phyloP scores from a whole-genome alignment of 2,888 invertebrate species.

The Leptura quadrifasciata region DNA sequence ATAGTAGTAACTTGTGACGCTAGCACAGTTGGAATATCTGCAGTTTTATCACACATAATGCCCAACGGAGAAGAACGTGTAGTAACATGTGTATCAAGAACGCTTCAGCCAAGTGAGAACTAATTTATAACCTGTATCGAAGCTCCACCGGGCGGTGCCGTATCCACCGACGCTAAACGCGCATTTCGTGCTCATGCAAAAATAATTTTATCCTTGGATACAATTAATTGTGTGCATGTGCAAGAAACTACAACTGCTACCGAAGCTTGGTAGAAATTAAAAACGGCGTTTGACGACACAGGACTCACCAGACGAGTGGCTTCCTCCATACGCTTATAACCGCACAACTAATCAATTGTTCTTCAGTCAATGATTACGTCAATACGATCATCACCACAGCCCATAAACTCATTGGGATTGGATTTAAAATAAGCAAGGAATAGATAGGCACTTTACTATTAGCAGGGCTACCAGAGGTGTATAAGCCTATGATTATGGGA shows the following conservation, averaged over 20 bases:
- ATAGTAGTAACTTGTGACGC: too few relatives aligned
- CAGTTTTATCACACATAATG: too few relatives aligned
- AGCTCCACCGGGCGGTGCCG: neutral
- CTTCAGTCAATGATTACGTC: neutral
- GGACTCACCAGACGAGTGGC: too few relatives aligned
- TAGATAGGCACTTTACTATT: slow-evolving; percentile 63
- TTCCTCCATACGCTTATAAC: too few relatives aligned
- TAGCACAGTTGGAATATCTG: too few relatives aligned
- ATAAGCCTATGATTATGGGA: slow-evolving; percentile 63
- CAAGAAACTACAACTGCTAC: slow-evolving; percentile 4
- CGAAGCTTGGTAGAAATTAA: neutral
- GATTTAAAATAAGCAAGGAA: slow-evolving; percentile 48
- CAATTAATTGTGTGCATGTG: slow-evolving; percentile 11
- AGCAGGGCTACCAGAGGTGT: slow-evolving; percentile 61
- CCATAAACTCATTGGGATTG: neutral
- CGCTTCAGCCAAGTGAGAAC: too few relatives aligned
- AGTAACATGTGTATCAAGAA: too few relatives aligned
- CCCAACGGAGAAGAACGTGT: too few relatives aligned
- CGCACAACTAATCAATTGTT: too few relatives aligned
- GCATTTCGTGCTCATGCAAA: slow-evolving; percentile 9
- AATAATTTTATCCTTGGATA: slow-evolving; percentile 3
- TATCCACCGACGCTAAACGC: slow-evolving; percentile 4
- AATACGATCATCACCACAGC: neutral
- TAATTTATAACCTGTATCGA: too few relatives aligned
- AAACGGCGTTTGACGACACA: too few relatives aligned